Conservation (phyloP, 1,140 invertebrate genomes). For the Gryllus bimaculatus region DNA sequence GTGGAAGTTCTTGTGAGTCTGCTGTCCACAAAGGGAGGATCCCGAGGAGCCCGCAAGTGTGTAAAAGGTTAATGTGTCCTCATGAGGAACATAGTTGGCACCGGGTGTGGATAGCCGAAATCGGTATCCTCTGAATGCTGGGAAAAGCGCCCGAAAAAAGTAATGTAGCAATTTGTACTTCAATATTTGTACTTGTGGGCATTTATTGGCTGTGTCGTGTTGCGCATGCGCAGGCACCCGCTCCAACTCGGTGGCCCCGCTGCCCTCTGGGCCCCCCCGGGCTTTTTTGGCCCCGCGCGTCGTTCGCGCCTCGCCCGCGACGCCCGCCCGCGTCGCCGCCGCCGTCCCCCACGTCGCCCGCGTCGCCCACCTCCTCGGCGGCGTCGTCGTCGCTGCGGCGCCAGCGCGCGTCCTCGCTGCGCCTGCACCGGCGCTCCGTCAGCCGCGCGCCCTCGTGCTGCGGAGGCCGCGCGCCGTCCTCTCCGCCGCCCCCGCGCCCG, state of each 20-base stretch:
- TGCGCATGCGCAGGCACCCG: constrained; percentile 36
- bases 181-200: no score
- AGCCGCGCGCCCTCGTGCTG: background rate
- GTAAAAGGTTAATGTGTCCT: no score
- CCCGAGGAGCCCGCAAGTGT: no score
- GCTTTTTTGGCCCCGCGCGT: constrained; percentile 25
- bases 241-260: constrained; percentile 48
- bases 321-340: background rate
- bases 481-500: constrained; percentile 33
- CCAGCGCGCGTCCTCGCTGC: background rate
- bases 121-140: no score
- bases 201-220: background rate
- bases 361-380: background rate
- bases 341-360: background rate
- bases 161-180: no score
- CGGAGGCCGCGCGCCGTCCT: constrained; percentile 30
- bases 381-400: background rate
- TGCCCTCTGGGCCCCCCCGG: no score
- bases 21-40: no score
- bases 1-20: no score
- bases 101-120: no score
- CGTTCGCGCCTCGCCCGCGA: constrained; percentile 24
- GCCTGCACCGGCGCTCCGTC: background rate
- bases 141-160: no score
- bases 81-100: no score